phyloP scores from a whole-genome alignment of 2,113 vertebrate species.

The Kryptolebias marmoratus region DNA sequence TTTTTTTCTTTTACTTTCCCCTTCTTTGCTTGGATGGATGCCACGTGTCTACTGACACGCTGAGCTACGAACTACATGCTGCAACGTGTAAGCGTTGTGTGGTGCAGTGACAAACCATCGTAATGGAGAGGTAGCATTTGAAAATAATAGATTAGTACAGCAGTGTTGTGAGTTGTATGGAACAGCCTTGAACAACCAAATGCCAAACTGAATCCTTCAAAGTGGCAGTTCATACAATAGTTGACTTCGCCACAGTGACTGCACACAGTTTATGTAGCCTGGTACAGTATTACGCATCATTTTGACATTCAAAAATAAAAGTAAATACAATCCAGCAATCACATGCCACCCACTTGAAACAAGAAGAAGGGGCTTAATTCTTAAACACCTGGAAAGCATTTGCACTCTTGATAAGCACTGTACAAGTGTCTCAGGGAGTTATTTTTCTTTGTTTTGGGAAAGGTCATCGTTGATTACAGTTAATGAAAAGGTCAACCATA shows the following conservation, averaged over 20 bases:
- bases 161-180: neutral
- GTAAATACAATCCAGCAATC: neutral
- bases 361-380: neutral
- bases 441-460: slow-evolving; percentile 1
- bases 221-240: too few species aligned
- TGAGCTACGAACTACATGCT: neutral
- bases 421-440: neutral
- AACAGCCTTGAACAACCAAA: neutral
- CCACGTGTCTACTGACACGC: neutral
- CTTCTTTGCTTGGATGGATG: neutral
- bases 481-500: slow-evolving; percentile 20
- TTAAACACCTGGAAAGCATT: neutral
- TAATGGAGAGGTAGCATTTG: neutral
- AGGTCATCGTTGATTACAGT: slow-evolving; percentile 2
- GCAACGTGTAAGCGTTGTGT: neutral
- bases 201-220: too few species aligned
- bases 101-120: neutral
- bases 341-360: neutral
- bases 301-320: neutral
- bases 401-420: neutral
- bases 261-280: too few species aligned
- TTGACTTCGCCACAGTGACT: too few species aligned
- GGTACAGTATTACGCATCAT: neutral
- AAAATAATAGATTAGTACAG: neutral
- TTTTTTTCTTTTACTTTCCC: neutral